Base-by-base conservation (phyloP, 2,888 invertebrate species). In the Cephus spinipes region DNA sequence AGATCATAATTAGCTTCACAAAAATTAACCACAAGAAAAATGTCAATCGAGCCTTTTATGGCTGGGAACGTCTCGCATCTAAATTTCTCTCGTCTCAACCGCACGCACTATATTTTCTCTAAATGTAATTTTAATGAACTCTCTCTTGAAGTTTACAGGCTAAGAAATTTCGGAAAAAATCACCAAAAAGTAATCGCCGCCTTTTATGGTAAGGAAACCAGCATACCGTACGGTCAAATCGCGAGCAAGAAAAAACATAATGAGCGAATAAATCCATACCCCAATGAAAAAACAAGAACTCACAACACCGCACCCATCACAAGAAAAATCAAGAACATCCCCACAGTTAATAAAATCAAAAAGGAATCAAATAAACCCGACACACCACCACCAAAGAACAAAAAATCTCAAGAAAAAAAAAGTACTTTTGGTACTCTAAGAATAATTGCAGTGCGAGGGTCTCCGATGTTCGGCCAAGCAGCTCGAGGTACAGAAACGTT, bases 381-480 rank as follows among this genome's bases (percentile, higher is more conserved):
- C 40, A 55, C 40, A 55, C 23, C 15, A 55, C 6, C 40, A 9
- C 40, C 4, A 15, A 71, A 32, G 30, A 33, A 71, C 31, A 6
- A 74, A 74, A 74, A 74, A 33, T 23, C 12, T 15, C n/a, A 74
- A 74, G 30, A 4, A 74, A 74, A 74, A 35, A 34, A 73, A 74
- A 74, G 40, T 55, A 55, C 40, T 55, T 55, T 55, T 55, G 40
- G 23, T 55, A 55, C 40, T 55, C 40, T 4, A 55, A 55, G 40
- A 55, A 55, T 55, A 55, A 55, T 55, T 55, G 40, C 40, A 55
- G 40, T 55, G 40, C 40, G 40, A 55, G 40, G 23, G 40, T 55
- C 40, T 9, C 40, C 40, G 40, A 55, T 55, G 40, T 55, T 55
- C 40, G 40, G 40, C 40, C 40, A 55, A 55, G 40, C 40, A 55